phyloP scores from a whole-genome alignment of 1,140 invertebrate species.

The Drosophila obscura region DNA sequence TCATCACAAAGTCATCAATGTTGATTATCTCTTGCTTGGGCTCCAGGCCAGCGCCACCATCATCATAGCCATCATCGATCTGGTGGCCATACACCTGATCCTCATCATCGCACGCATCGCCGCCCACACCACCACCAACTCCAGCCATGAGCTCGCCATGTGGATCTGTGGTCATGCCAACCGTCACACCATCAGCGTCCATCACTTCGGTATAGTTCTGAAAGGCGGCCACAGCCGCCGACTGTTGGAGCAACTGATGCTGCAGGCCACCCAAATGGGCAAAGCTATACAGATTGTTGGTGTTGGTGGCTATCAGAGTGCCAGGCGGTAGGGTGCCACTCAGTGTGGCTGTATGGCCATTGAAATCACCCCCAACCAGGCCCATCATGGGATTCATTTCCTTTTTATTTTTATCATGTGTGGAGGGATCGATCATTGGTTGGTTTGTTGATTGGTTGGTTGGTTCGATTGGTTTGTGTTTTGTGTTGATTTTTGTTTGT shows the following conservation, averaged over 20 bases:
- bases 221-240: slow-evolving; percentile 70
- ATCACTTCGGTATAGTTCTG: slow-evolving; percentile 73
- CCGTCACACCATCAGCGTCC: slow-evolving; percentile 64
- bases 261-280: slow-evolving; percentile 78
- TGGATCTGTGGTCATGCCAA: slow-evolving; percentile 44
- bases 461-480: slow-evolving; percentile 41
- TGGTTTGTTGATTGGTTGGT: slow-evolving; percentile 17
- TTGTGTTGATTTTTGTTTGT: slow-evolving; percentile 56
- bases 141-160: slow-evolving; percentile 24
- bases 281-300: slow-evolving; percentile 78
- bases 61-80: slow-evolving; percentile 69
- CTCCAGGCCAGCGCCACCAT: slow-evolving; percentile 67
- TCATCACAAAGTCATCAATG: slow-evolving; percentile 83
- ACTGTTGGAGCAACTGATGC: slow-evolving; percentile 75
- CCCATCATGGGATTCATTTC: slow-evolving; percentile 84
- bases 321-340: slow-evolving; percentile 61
- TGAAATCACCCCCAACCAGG: slow-evolving; percentile 82
- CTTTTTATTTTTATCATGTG: slow-evolving; percentile 45
- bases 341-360: slow-evolving; percentile 73
- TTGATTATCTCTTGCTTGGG: slow-evolving; percentile 83
- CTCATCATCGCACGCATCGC: slow-evolving; percentile 75
- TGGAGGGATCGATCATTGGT: neutral
- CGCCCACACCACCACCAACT: slow-evolving; percentile 57
- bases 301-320: slow-evolving; percentile 73
- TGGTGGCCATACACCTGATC: slow-evolving; percentile 71